Conservation (phyloP, 2,113 vertebrate genomes). For the Mystacornis crossleyi region DNA sequence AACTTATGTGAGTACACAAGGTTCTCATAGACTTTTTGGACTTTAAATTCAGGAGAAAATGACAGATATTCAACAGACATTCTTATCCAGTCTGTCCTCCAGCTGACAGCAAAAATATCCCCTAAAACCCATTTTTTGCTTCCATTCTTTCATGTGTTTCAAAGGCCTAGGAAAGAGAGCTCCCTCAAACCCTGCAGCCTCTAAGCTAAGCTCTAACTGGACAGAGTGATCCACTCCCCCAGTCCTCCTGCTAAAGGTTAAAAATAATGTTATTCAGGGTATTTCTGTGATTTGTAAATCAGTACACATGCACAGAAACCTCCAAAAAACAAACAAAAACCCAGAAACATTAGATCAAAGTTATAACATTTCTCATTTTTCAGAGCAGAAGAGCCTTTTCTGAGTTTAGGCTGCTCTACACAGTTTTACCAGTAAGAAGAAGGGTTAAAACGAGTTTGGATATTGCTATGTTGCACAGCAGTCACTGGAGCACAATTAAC, state of each 20-base stretch:
- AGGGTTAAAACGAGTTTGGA: background rate
- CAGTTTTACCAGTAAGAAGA: background rate
- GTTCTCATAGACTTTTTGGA: background rate
- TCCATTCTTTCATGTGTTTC: background rate
- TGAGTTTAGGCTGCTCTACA: background rate
- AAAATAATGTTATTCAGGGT: background rate
- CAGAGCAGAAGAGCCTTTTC: background rate
- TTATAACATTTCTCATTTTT: background rate
- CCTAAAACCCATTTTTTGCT: background rate
- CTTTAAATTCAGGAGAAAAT: background rate
- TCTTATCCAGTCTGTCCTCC: background rate
- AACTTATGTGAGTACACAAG: background rate
- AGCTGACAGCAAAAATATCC: background rate
- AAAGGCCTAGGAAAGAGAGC: background rate
- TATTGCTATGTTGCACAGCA: background rate
- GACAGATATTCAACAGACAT: background rate
- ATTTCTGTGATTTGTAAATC: background rate
- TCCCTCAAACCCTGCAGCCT: background rate
- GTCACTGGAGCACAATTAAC: background rate
- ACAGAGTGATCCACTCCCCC: background rate
- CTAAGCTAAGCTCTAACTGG: background rate
- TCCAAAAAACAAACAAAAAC: too few relatives aligned
- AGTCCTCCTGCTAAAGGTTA: background rate
- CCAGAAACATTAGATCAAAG: background rate
- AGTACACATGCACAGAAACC: background rate